Percentiles rank a stretch among this genome's conserved stretches.
Evolutionary conservation across 2,797 vertebrate species (phyloP).

Genomic region (Halcyon badia): DNA sequence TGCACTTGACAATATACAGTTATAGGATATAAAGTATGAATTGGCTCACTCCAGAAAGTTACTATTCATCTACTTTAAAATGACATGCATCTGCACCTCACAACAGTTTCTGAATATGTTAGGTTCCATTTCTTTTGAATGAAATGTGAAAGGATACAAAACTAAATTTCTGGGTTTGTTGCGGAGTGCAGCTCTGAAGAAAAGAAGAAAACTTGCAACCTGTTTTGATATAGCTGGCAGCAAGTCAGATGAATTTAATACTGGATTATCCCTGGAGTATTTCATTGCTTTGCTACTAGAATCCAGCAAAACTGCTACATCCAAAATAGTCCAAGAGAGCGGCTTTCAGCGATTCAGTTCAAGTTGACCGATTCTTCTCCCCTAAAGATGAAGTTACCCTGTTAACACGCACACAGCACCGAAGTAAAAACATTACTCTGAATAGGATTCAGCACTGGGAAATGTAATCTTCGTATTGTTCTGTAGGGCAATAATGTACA

Average conservation of each 20-base stretch:
- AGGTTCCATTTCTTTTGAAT: neutral
- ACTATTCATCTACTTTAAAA: neutral
- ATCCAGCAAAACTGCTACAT: neutral
- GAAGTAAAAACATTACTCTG: neutral
- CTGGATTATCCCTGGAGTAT: neutral
- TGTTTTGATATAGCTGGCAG: slow-evolving; percentile 16
- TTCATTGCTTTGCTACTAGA: neutral
- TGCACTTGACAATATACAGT: neutral
- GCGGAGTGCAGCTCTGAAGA: neutral
- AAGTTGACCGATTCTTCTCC: neutral
- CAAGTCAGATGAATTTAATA: slow-evolving; percentile 28
- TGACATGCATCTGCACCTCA: neutral
- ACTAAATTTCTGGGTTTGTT: neutral
- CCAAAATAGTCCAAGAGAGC: neutral
- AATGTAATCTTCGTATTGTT: neutral
- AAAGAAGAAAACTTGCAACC: neutral
- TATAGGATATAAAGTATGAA: neutral
- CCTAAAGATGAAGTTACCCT: neutral
- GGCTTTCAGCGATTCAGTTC: neutral
- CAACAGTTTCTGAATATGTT: neutral
- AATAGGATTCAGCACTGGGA: neutral
- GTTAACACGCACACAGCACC: neutral
- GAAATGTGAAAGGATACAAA: neutral
- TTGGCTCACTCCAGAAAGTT: neutral
- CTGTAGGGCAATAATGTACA: rapidly evolving